A percentile compares a stretch with the other conserved stretches of the same genome.
phyloP scores from a whole-genome alignment of 1,140 invertebrate genomes.

The Hypsibius dujardini region DNA sequence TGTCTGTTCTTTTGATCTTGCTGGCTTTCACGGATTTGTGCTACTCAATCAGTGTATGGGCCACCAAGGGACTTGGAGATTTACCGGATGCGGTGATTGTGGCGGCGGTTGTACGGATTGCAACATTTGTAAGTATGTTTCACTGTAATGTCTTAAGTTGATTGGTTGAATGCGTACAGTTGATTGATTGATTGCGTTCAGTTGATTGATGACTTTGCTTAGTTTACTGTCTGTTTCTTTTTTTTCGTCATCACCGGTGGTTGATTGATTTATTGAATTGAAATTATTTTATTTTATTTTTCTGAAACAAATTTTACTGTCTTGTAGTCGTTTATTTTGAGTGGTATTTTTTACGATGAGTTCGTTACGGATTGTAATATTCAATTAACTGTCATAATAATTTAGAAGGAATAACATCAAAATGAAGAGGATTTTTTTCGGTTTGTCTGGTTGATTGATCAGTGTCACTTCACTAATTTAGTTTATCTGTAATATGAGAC shows the following conservation, averaged over 20 bases:
- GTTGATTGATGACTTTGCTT: neutral
- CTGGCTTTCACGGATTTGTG: neutral
- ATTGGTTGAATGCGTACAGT: neutral
- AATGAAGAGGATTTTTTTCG: too few relatives aligned
- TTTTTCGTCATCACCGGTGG: neutral
- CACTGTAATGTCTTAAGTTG: neutral
- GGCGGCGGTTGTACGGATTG: neutral
- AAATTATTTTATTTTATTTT: too few relatives aligned
- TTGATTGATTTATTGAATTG: too few relatives aligned
- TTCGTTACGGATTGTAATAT: too few relatives aligned
- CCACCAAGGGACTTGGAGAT: neutral
- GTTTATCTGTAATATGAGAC: too few relatives aligned
- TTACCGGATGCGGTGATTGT: neutral
- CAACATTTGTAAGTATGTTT: conserved; percentile 11
- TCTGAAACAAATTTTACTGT: too few relatives aligned
- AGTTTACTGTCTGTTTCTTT: neutral
- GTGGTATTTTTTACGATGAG: too few relatives aligned
- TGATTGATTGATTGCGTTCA: neutral
- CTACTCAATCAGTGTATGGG: neutral
- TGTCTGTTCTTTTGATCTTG: neutral
- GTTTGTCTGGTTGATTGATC: too few relatives aligned
- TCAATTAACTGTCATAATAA: too few relatives aligned
- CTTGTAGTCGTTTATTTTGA: too few relatives aligned
- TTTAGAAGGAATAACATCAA: too few relatives aligned
- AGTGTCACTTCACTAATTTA: too few relatives aligned